Conservation (phyloP, 2,888 invertebrate genomes). For the Latheticus oryzae region DNA sequence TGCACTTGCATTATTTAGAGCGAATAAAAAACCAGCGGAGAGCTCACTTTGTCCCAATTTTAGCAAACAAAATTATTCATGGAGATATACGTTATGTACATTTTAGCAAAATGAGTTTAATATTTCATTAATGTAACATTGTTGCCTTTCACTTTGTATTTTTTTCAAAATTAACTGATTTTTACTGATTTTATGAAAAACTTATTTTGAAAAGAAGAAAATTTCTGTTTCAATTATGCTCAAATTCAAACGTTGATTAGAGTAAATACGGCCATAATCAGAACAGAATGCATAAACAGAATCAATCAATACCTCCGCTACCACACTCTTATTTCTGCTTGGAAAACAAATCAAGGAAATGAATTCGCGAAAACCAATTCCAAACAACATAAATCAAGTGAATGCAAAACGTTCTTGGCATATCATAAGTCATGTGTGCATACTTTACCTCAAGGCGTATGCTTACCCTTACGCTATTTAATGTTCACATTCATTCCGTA, state of each 20-base stretch:
- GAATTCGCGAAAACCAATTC: constrained; percentile 63
- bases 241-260: constrained; percentile 45
- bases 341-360: constrained; percentile 61
- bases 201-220: constrained; percentile 20
- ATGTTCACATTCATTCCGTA: constrained; percentile 35
- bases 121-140: no score
- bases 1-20: no score
- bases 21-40: no score
- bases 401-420: constrained; percentile 63
- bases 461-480: constrained; percentile 33
- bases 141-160: no score
- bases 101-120: no score
- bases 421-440: constrained; percentile 62
- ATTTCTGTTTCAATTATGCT: constrained; percentile 17
- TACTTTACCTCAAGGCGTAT: constrained; percentile 48
- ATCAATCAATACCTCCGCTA: constrained; percentile 60
- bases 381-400: constrained; percentile 63
- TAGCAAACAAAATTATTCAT: no score
- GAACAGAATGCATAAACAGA: constrained; percentile 47
- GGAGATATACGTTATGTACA: no score
- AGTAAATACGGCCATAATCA: constrained; percentile 51
- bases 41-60: no score
- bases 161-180: no score
- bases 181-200: no score
- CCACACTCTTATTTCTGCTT: constrained; percentile 45